Base-by-base conservation (phyloP, 2,797 vertebrate species). In the Acanthurus tractus region DNA sequence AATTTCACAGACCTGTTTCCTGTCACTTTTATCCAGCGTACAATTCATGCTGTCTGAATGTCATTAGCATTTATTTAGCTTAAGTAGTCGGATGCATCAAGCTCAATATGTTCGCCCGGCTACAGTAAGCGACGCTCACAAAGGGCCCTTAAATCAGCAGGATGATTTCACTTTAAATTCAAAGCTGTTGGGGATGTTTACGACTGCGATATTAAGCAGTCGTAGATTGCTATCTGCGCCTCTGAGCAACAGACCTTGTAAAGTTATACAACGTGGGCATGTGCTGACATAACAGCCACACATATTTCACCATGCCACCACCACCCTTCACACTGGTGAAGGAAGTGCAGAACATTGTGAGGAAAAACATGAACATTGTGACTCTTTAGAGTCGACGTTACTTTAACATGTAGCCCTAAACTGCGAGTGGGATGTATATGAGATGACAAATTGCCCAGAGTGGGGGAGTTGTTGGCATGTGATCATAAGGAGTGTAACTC, bases 211-310 rank as follows among this genome's bases (percentile, higher is more conserved):
- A 79, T 87, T 82, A 85, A 86, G 84, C 72, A 66, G 75, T 45
- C 8, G 4, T 50, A 71, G 86, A 90, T 88, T 82, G 79, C 69
- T 67, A 88, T 91, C 81, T 78, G 67, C 40, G 78, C 78, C 81
- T 81, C 44, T 63, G 69, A 88, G 91, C 86, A 82, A 83, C 88
- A 86, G 78, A 72, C 58, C 86, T 87, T 84, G 88, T 88, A 81
- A 89, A 89, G 84, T 92, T 90, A 88, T 87, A 89, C 85, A 93
- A 86, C 70, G 1, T 8, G 67, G 89, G 87, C 91, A 88, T 93
- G 92, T 92, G 83, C 86, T 74, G 86, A 93, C 89, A 89, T 59
- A 90, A 86, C 89, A 86, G 66, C 70, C 53, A 22, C 78, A 71
- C 56, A 72, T 78, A 72, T 85, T 70, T 82, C 75, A 76, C 61